Conservation (phyloP, 2,113 vertebrate genomes). For the Deroptyus accipitrinus region DNA sequence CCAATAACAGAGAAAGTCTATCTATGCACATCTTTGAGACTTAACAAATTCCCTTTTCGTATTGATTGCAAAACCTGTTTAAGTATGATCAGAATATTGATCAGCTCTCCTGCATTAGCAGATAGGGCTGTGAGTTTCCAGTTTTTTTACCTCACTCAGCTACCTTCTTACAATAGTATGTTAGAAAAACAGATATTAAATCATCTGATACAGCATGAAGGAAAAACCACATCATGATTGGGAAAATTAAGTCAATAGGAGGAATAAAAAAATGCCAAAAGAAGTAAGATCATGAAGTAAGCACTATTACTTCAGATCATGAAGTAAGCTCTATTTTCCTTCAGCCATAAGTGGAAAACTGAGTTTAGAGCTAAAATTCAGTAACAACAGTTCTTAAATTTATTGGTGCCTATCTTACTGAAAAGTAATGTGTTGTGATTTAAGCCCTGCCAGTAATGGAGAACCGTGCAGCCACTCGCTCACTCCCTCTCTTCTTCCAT, state of each 20-base stretch:
- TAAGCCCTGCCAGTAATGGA: not conserved
- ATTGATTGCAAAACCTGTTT: constrained; percentile 6
- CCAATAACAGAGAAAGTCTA: constrained; percentile 9
- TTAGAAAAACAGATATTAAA: not conserved
- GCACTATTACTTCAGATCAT: not conserved
- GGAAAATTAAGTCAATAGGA: not conserved
- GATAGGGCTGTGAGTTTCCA: not conserved
- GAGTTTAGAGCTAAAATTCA: not conserved
- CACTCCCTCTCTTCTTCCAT: not conserved
- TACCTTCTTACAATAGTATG: not conserved
- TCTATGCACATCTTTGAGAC: not conserved
- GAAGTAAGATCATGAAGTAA: not conserved
- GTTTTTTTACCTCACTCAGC: not conserved
- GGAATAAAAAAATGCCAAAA: not conserved
- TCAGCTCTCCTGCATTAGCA: not conserved
- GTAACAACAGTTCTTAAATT: not conserved
- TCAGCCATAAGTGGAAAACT: not conserved
- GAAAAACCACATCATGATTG: not conserved
- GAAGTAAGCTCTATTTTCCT: not conserved
- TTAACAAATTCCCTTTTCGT: constrained; percentile 21
- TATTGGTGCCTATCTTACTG: not conserved
- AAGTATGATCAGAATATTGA: not conserved
- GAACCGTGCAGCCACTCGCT: not conserved
- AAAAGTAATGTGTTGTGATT: not conserved
- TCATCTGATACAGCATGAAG: not conserved